Evolutionary conservation across 2,797 vertebrate species (phyloP).

Genomic region (Cuniculus paca): DNA sequence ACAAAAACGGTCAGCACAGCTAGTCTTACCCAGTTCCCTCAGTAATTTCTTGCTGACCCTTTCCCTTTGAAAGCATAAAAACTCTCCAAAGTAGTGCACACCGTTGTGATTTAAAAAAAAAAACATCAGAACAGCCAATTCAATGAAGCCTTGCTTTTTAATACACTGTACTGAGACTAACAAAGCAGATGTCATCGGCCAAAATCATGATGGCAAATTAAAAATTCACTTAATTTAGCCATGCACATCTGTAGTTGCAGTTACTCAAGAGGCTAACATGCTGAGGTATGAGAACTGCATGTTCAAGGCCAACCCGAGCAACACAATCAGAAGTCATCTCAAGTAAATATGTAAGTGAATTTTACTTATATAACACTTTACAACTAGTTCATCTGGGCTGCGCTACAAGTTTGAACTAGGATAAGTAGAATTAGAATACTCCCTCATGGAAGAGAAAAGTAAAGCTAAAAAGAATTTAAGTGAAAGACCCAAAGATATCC

Average conservation of each 20-base stretch:
- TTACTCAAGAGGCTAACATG: too few species aligned
- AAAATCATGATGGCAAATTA: not conserved
- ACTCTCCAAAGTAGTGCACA: slow-evolving; percentile 17
- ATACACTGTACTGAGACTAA: not conserved
- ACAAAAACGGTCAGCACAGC: not conserved
- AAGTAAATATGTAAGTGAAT: not conserved
- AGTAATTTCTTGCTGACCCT: not conserved
- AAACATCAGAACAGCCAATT: not conserved
- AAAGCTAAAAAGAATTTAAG: not conserved
- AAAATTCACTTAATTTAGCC: not conserved
- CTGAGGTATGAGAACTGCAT: too few species aligned
- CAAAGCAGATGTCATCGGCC: not conserved
- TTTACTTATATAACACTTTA: not conserved
- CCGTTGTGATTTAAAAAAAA: not conserved
- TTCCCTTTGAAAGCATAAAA: not conserved
- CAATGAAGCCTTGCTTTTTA: not conserved
- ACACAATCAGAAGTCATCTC: not conserved
- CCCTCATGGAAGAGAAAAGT: not conserved
- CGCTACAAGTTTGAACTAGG: not conserved
- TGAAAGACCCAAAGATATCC: not conserved
- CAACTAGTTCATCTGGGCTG: not conserved
- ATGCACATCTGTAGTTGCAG: too few species aligned
- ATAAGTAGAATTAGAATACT: not conserved
- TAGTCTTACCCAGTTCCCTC: not conserved
- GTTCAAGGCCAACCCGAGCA: too few species aligned